Conservation (phyloP, 2,113 vertebrate species). For the Gavialis gangeticus region DNA sequence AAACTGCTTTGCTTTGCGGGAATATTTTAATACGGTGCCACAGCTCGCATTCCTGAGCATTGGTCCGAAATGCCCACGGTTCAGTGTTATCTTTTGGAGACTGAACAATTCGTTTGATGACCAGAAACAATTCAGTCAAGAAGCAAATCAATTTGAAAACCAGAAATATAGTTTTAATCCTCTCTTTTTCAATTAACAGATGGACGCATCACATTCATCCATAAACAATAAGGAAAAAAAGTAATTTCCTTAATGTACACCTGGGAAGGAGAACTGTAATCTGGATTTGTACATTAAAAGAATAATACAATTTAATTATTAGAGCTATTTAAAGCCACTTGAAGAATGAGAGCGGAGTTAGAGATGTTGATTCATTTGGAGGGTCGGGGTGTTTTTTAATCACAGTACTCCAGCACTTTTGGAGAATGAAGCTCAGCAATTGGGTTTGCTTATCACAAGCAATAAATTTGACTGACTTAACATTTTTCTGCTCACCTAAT, state of each 20-base stretch:
- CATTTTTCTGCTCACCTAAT: not conserved
- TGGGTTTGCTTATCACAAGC: not conserved
- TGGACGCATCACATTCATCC: constrained; percentile 62
- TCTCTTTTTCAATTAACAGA: constrained; percentile 68
- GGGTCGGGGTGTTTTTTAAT: not conserved
- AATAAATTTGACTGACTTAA: not conserved
- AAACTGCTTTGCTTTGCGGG: not conserved
- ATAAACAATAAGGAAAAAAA: constrained; percentile 56
- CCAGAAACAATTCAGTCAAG: constrained; percentile 37
- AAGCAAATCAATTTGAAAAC: constrained; percentile 46
- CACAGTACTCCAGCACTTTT: not conserved
- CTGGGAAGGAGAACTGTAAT: constrained; percentile 73
- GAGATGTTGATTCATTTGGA: constrained; percentile 67
- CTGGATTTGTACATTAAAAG: constrained; percentile 64
- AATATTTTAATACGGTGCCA: not conserved
- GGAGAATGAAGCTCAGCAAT: not conserved
- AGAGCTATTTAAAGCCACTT: constrained; percentile 64
- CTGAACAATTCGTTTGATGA: constrained; percentile 25
- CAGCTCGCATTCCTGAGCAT: no score
- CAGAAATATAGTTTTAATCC: constrained; percentile 61
- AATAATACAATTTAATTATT: constrained; percentile 77
- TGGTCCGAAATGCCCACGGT: no score
- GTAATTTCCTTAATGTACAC: constrained; percentile 80
- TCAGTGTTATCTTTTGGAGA: not conserved
- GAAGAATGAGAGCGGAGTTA: constrained; percentile 32